Percentiles rank a stretch among this genome's conserved stretches.
These are phyloP conservation scores for Tragelaphus strepsiceros DNA, from an alignment of 2,113 vertebrate genomes.

Conservation along the genomic window DNA sequence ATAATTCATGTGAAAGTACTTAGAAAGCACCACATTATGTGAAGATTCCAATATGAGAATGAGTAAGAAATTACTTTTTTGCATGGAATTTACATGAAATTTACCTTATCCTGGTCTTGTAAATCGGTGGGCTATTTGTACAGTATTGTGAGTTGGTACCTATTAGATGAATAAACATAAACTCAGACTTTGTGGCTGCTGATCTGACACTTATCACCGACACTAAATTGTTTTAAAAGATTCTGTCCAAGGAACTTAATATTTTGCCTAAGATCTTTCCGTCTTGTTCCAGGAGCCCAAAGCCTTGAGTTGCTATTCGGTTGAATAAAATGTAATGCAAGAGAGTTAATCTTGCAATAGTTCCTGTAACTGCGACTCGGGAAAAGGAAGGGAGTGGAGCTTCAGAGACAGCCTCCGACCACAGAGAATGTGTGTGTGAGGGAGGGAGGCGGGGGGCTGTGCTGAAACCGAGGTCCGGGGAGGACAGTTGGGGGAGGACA, in stretches of 20 bases:
- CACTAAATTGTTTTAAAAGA: conserved; percentile 35
- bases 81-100: not conserved
- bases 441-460: not conserved
- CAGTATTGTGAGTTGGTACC: conserved; percentile 22
- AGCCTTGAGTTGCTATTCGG: not conserved
- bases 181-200: conserved; percentile 54
- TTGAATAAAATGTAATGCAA: conserved; percentile 60
- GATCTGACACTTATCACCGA: conserved; percentile 33
- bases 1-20: not conserved
- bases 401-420: conserved; percentile 41
- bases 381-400: conserved; percentile 61
- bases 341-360: conserved; percentile 60
- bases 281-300: conserved; percentile 56
- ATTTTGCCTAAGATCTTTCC: conserved; percentile 51
- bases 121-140: conserved; percentile 13
- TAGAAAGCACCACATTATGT: not conserved
- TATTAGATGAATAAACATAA: conserved; percentile 43
- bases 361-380: conserved; percentile 70
- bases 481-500: not conserved
- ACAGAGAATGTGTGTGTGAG: conserved; percentile 8
- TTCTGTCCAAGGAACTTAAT: conserved; percentile 48
- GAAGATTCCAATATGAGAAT: not conserved
- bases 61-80: not conserved
- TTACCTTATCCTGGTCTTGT: not conserved
- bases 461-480: not conserved